Evolutionary conservation across 2,888 invertebrate species (phyloP).

Genomic region (Drosophila antonietae): DNA sequence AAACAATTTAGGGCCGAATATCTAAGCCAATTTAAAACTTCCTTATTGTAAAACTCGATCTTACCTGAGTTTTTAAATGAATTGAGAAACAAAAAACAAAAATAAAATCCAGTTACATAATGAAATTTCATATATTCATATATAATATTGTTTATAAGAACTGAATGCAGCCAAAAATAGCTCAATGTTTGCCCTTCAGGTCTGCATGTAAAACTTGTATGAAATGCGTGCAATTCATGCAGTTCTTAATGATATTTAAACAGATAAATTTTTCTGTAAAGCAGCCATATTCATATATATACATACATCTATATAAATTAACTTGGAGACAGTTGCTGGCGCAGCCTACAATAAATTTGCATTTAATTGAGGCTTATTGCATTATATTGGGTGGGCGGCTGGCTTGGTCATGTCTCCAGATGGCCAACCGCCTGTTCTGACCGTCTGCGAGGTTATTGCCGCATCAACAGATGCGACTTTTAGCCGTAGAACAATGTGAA

Average conservation of each 20-base stretch:
- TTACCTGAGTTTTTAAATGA: no score
- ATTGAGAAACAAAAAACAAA: not conserved
- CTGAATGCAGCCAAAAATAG: not conserved
- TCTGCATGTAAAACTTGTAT: not conserved
- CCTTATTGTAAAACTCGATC: no score
- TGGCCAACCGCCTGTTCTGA: conserved; percentile 36
- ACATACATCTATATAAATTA: conserved; percentile 4
- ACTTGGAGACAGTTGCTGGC: conserved; percentile 17
- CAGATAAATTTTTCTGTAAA: conserved; percentile 1
- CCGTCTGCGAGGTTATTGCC: conserved; percentile 64
- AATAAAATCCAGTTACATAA: not conserved
- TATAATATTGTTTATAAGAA: not conserved
- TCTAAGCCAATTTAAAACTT: no score
- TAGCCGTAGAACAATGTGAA: conserved; percentile 59
- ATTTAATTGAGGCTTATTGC: conserved; percentile 75
- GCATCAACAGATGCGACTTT: conserved; percentile 70
- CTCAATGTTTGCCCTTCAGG: not conserved
- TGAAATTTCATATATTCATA: not conserved
- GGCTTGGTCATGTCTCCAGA: conserved; percentile 41
- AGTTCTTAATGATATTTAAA: conserved; percentile 9
- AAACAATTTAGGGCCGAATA: no score
- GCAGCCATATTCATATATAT: conserved; percentile 1
- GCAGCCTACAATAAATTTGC: conserved; percentile 73
- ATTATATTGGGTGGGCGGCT: conserved; percentile 46
- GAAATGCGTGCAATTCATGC: conserved; percentile 1